Base-by-base conservation (phyloP, 2,888 invertebrate genomes). In the Mesoligia furuncula region DNA sequence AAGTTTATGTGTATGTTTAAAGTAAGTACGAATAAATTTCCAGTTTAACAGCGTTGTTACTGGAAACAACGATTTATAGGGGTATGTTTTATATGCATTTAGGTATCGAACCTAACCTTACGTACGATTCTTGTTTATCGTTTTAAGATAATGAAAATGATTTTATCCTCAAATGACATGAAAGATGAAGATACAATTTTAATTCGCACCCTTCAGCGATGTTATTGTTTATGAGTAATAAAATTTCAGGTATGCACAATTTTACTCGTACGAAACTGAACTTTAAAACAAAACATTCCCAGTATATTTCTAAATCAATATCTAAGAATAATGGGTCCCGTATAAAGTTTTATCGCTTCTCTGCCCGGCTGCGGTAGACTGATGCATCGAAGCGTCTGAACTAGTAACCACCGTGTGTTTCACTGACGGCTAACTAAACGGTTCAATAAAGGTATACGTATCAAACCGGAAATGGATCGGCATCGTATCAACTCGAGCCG, bases 341-440 rank as follows among this genome's bases (percentile, higher is more conserved):
- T 39, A 66, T 62, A 51, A 70, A 77, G 86, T 71, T 80, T 62
- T 45, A 83, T 70, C 51, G 81, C 27, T 75, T 5, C 48, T 39
- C 45, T 48, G 15, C 17, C n/a, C 27, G 54, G 36, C 70, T 75
- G 78, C 54, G 85, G 73, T 68, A 71, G 27, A 15, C 62, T 85
- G 84, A 85, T 75, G 72, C 72, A 85, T 73, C 42, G 45, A 42
- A 45, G 20, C 64, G 83, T 75, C 73, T 36, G 45, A 72, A 31
- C 65, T 42, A 61, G 31, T 65, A 24, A 73, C 76, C 74, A 15
- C 77, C 36, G 20, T 45, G 57, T 81, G 45, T 65, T 73, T 71
- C 79, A 81, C 42, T 70, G 71, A 68, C 54, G 66, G 64, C 1
- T 36, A 74, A 86, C 66, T 78, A 71, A 78, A 84, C 85, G 73